Conservation (phyloP, 1,140 invertebrate species). For the Leguminivora glycinivorella region DNA sequence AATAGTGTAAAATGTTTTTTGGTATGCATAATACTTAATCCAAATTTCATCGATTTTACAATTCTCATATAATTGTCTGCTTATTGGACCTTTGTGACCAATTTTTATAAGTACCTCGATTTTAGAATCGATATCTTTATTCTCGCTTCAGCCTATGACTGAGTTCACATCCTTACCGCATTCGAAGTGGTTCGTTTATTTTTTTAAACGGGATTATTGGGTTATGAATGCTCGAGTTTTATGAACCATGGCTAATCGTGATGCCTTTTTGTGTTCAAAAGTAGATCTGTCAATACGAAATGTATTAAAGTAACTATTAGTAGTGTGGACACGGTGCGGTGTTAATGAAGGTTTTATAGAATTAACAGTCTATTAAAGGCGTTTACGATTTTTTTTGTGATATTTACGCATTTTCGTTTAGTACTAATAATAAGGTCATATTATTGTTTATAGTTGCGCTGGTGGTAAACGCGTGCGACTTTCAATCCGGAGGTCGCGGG, state of each 20-base stretch:
- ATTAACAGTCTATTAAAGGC: not conserved
- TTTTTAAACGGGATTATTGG: constrained; percentile 60
- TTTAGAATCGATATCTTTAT: not conserved
- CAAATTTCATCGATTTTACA: no score
- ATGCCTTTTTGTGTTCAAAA: constrained; percentile 53
- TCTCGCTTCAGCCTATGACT: constrained; percentile 11
- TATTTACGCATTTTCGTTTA: not conserved
- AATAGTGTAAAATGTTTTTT: no score
- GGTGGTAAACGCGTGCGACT: no score
- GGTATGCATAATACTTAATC: no score
- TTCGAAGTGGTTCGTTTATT: constrained; percentile 51
- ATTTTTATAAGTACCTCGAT: not conserved
- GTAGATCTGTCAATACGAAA: constrained; percentile 48
- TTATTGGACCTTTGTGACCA: no score
- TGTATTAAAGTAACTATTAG: constrained; percentile 38
- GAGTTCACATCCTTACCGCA: not conserved
- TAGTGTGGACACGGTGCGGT: constrained; percentile 2
- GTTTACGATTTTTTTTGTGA: not conserved
- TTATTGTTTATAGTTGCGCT: no score
- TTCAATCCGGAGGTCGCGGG: no score
- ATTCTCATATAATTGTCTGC: no score
- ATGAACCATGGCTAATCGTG: constrained; percentile 60
- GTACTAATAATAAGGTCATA: constrained; percentile 31
- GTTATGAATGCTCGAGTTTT: constrained; percentile 58
- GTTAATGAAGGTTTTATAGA: constrained; percentile 3